Evolutionary conservation across 2,797 vertebrate species (phyloP).

Genomic region (Petrocephalus sullivani): DNA sequence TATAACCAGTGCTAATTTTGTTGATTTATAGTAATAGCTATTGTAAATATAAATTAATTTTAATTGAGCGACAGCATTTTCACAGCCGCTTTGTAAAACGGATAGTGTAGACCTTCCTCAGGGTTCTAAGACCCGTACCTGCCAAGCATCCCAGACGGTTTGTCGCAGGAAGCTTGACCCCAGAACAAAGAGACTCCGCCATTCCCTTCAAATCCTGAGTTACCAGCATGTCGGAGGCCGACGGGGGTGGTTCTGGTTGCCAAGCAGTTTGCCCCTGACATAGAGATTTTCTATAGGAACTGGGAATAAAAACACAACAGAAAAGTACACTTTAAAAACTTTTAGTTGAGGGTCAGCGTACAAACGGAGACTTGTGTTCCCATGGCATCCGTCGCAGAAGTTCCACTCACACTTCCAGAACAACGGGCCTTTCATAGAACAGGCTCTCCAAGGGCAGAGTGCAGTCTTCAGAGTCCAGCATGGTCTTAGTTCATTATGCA

Average conservation of each 20-base stretch:
- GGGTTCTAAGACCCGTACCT: background rate
- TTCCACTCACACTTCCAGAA: constrained; percentile 72
- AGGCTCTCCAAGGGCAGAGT: constrained; percentile 68
- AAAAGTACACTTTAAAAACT: constrained; percentile 14
- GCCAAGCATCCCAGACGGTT: background rate
- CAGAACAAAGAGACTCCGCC: constrained; percentile 51
- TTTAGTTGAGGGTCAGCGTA: background rate
- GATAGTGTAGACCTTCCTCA: background rate
- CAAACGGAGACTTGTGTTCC: background rate
- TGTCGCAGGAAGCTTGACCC: constrained; percentile 60
- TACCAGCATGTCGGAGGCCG: constrained; percentile 72
- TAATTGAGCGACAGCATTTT: background rate
- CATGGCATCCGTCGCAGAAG: constrained; percentile 21
- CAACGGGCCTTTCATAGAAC: constrained; percentile 74
- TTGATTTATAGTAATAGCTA: background rate
- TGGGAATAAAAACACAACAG: background rate
- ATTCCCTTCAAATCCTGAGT: constrained; percentile 73
- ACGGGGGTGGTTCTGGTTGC: constrained; percentile 66
- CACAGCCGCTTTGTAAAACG: background rate
- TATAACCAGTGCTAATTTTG: background rate
- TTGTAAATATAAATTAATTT: background rate
- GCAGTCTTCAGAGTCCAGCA: constrained; percentile 64
- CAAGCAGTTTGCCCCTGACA: constrained; percentile 59
- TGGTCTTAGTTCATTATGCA: constrained; percentile 45
- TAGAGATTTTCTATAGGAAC: constrained; percentile 60